Conservation (phyloP, 2,113 vertebrate genomes). For the Leptosomus discolor region DNA sequence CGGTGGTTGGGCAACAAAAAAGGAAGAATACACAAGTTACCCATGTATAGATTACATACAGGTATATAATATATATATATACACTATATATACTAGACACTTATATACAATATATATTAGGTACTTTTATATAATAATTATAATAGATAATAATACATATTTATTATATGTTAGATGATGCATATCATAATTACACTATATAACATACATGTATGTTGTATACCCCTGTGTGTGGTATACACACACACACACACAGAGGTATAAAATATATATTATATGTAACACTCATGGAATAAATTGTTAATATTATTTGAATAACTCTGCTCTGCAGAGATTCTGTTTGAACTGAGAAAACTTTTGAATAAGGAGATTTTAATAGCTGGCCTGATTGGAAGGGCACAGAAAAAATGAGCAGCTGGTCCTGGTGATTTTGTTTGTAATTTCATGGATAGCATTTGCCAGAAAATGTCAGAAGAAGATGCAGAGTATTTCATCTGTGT, state of each 20-base stretch:
- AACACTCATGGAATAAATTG: background rate
- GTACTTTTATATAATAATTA: background rate
- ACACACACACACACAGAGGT: background rate
- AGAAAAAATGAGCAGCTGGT: slow-evolving; percentile 31
- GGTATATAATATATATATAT: background rate
- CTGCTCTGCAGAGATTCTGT: background rate
- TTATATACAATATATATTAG: background rate
- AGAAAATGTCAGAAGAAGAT: slow-evolving; percentile 41
- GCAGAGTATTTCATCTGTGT: slow-evolving; percentile 13
- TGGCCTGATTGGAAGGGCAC: background rate
- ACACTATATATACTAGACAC: rapidly evolving
- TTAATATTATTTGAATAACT: background rate
- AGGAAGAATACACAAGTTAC: background rate
- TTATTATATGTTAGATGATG: background rate
- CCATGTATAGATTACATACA: background rate
- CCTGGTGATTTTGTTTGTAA: slow-evolving; percentile 36
- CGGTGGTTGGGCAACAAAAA: background rate
- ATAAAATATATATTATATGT: background rate
- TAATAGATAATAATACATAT: background rate
- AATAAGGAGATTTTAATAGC: background rate
- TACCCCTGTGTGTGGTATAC: background rate
- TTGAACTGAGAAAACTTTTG: background rate
- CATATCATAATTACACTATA: background rate
- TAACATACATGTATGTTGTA: background rate
- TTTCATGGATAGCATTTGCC: slow-evolving; percentile 8